Evolutionary conservation across 1,140 invertebrate genomes (phyloP).

Genomic region (Drosophila sulfurigaster): DNA sequence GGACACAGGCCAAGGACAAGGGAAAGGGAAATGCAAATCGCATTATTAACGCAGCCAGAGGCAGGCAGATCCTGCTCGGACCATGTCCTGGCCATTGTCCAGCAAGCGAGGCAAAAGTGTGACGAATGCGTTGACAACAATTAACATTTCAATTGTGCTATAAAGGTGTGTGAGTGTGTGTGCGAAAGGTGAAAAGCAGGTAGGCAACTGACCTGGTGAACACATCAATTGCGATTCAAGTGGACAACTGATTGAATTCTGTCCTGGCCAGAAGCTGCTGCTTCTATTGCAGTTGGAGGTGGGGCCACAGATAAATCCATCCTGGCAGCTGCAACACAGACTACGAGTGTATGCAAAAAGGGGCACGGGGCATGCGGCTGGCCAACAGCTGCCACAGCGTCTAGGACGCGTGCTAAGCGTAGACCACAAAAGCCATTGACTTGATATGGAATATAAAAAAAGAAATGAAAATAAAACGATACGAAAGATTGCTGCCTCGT

Average conservation of each 20-base stretch:
- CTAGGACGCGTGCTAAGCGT: slow-evolving; percentile 68
- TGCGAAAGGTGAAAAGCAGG: slow-evolving; percentile 33
- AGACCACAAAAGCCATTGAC: slow-evolving; percentile 79
- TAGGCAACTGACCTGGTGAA: slow-evolving; percentile 11
- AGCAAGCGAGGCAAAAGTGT: slow-evolving; percentile 68
- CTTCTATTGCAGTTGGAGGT: background rate
- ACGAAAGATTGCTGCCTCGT: slow-evolving; percentile 59
- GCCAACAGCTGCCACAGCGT: slow-evolving; percentile 60
- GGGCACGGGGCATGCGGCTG: slow-evolving; percentile 39
- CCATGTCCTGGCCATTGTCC: slow-evolving; percentile 51
- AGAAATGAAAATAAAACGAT: too few species aligned
- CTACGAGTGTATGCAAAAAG: slow-evolving; percentile 61
- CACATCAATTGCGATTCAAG: slow-evolving; percentile 58
- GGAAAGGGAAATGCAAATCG: slow-evolving; percentile 79
- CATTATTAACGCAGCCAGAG: slow-evolving; percentile 74
- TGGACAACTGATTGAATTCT: slow-evolving; percentile 70
- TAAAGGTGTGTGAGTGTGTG: slow-evolving; percentile 37
- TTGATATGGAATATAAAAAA: slow-evolving; percentile 41
- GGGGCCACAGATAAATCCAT: slow-evolving; percentile 39
- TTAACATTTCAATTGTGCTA: slow-evolving; percentile 47
- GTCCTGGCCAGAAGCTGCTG: slow-evolving; percentile 9
- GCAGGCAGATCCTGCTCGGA: slow-evolving; percentile 48
- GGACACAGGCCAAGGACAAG: slow-evolving; percentile 47
- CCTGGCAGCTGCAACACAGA: slow-evolving; percentile 62
- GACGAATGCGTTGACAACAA: slow-evolving; percentile 81